Percentiles rank a stretch among this genome's conserved stretches.
Conservation (phyloP, 1,140 invertebrate genomes). For the Lethrus apterus region DNA sequence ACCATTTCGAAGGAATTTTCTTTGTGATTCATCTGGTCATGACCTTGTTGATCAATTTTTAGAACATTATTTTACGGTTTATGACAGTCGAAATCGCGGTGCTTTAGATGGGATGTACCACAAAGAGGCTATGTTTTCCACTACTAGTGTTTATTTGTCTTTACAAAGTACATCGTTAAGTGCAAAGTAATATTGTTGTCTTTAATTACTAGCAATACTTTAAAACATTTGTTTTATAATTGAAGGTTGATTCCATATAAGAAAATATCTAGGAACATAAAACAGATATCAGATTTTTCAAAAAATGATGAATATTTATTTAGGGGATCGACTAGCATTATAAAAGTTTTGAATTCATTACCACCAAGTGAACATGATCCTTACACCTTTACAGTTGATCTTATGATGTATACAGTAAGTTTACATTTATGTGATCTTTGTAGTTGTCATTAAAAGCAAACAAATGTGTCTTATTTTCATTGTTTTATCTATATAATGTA, state of each 20-base stretch:
- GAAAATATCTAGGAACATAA: constrained; percentile 29
- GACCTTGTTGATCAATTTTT: constrained; percentile 66
- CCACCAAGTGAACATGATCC: constrained; percentile 75
- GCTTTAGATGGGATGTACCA: constrained; percentile 75
- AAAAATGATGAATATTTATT: constrained; percentile 26
- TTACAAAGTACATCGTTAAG: constrained; percentile 35
- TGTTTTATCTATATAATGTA: too few species aligned
- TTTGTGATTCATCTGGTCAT: constrained; percentile 54
- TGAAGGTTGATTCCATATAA: constrained; percentile 30
- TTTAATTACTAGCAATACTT: background rate
- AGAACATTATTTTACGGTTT: constrained; percentile 75
- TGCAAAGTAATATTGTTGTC: constrained; percentile 24
- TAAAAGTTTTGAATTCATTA: constrained; percentile 64
- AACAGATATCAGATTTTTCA: constrained; percentile 31
- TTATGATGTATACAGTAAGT: constrained; percentile 64
- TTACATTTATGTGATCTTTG: too few species aligned
- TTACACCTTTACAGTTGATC: constrained; percentile 73
- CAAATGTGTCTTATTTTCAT: too few species aligned
- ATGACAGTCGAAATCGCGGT: constrained; percentile 72
- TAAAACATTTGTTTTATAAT: constrained; percentile 4
- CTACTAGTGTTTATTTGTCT: constrained; percentile 46
- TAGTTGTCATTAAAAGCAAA: too few species aligned
- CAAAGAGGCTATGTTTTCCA: constrained; percentile 68
- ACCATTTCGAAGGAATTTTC: constrained; percentile 56
- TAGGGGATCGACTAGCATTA: constrained; percentile 59